phyloP scores from a whole-genome alignment of 2,113 vertebrate genomes.

The Parotia lawesii region DNA sequence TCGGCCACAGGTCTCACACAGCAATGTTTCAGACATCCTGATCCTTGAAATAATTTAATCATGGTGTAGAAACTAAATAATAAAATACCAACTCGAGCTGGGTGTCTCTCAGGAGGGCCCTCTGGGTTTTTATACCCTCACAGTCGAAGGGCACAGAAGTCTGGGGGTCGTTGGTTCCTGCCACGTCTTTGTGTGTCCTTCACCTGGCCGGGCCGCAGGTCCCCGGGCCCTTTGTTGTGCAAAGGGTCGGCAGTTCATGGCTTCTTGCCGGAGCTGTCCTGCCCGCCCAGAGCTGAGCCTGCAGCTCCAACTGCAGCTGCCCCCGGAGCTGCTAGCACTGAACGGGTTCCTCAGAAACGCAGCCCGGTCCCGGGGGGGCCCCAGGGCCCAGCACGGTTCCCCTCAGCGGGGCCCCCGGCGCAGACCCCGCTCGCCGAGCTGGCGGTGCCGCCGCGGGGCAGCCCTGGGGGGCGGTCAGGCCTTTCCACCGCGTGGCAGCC shows the following conservation, averaged over 20 bases:
- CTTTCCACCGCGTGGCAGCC: fast-evolving
- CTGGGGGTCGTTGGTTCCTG: neutral
- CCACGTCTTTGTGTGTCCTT: fast-evolving
- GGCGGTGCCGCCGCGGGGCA: neutral
- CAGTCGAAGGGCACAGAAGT: neutral
- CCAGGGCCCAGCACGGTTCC: fast-evolving
- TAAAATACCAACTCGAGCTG: neutral
- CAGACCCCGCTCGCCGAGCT: neutral
- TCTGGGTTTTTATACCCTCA: neutral
- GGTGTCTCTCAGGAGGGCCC: no score
- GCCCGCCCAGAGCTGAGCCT: neutral
- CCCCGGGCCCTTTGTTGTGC: neutral
- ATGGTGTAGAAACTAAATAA: neutral
- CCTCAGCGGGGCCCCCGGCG: neutral
- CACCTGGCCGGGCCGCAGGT: neutral
- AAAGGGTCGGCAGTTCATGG: neutral
- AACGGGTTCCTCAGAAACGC: neutral
- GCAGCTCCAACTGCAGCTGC: neutral
- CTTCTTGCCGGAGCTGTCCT: neutral
- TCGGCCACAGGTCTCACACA: neutral
- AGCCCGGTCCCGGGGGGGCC: fast-evolving
- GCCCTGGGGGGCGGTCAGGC: neutral
- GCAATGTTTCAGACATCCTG: neutral
- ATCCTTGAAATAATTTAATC: neutral
- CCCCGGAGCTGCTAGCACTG: neutral